Percentiles rank a stretch among this genome's conserved stretches.
These are phyloP conservation scores for Dendrocincla tyrannina DNA, from an alignment of 2,797 vertebrate genomes.

Conservation along the genomic window DNA sequence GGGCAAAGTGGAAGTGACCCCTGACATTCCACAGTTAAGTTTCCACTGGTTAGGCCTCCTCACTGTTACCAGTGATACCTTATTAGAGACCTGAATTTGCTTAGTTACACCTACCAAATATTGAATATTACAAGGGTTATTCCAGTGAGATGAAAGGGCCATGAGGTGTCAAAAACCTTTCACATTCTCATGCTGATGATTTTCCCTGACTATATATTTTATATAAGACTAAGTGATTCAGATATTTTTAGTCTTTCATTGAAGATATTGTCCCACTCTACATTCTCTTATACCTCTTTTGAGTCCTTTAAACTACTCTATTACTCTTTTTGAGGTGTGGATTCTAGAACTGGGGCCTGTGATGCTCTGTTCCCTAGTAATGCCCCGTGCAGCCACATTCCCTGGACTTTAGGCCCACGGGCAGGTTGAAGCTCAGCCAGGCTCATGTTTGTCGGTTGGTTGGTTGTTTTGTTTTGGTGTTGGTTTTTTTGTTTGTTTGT, in stretches of 20 bases:
- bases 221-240: neutral
- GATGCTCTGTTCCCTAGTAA: neutral
- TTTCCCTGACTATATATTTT: neutral
- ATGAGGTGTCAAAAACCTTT: neutral
- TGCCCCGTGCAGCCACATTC: neutral
- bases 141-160: neutral
- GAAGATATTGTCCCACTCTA: neutral
- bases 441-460: neutral
- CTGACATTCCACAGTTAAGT: neutral
- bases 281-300: neutral
- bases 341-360: neutral
- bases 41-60: neutral
- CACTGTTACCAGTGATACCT: neutral
- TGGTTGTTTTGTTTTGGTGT: neutral
- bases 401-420: rapidly evolving
- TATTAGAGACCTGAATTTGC: neutral
- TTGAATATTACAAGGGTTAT: neutral
- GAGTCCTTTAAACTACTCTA: neutral
- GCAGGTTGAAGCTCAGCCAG: rapidly evolving
- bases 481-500: too few species aligned
- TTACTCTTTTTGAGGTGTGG: neutral
- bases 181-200: neutral
- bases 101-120: neutral
- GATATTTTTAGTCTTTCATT: neutral
- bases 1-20: neutral